phyloP scores from a whole-genome alignment of 2,113 vertebrate species.

The Madoqua kirkii region DNA sequence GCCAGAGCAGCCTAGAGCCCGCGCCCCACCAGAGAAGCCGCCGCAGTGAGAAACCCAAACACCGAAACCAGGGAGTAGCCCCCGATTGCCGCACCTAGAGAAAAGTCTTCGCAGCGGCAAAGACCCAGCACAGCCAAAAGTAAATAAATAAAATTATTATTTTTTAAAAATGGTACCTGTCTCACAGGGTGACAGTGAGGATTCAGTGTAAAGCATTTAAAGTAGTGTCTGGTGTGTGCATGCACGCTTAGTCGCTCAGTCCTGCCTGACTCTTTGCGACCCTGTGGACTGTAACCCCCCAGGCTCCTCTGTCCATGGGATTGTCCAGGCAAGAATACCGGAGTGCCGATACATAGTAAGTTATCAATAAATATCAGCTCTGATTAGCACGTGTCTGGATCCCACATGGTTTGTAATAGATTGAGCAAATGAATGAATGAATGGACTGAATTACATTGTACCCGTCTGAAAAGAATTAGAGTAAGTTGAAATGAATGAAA shows the following conservation, averaged over 20 bases:
- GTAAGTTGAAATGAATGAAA: background rate
- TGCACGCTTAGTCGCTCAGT: background rate
- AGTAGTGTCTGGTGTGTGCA: background rate
- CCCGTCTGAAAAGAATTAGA: background rate
- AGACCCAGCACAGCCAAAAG: background rate
- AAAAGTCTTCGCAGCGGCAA: background rate
- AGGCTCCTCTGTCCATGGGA: background rate
- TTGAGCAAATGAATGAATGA: background rate
- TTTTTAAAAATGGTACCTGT: background rate
- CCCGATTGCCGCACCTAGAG: background rate
- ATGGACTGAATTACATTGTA: background rate
- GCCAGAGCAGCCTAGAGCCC: background rate
- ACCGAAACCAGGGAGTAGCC: background rate
- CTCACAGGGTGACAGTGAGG: background rate
- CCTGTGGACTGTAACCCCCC: background rate
- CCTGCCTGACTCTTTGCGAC: background rate
- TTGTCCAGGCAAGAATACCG: background rate
- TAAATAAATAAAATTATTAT: background rate
- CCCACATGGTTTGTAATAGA: background rate
- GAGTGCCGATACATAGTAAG: background rate
- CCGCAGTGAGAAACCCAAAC: background rate
- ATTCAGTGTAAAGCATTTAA: background rate
- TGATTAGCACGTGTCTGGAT: background rate
- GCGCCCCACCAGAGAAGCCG: background rate
- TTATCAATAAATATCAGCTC: background rate